Base-by-base conservation (phyloP, 2,797 vertebrate genomes). In the Pseudomugil tenellus region DNA sequence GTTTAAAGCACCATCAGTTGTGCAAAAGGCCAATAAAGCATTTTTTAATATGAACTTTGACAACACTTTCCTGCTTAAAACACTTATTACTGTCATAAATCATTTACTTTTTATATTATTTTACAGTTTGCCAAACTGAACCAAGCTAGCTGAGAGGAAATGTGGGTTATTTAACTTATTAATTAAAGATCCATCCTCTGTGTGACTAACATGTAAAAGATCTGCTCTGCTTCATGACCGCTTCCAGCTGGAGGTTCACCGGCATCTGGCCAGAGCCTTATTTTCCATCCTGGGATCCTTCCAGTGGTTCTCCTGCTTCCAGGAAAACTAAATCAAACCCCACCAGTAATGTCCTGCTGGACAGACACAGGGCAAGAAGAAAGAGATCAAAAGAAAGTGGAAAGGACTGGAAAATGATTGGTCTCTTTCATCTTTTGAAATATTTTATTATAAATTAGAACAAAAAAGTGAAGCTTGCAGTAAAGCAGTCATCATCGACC, bases 381-480 rank as follows among this genome's bases (percentile, higher is more conserved):
- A 55, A 43, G 53, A 65, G 5, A 49, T 21, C 10, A 21, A 52
- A 13, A 56, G 25, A 64, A 41, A 31, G 12, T 25, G 16, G 37
- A 13, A 11, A 13, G 35, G 14, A 52, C 58, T 9, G 28, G 17
- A 59, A 35, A 52, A 48, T 13, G 6, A 21, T 29, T 3, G 1
- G 31, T 26, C 48, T 23, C 6, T 9, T 61, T 63, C 19, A 56
- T 67, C 46, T 60, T 82, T 78, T 58, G 0, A 58, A 74, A 74
- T 1, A 8, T 71, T 92, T 90, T 90, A 90, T 89, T 91, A 86
- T 85, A 89, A 91, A 92, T 91, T 85, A 87, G 74, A 72, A 66
- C 11, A 62, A 65, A 67, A 9, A 61, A 34, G 2, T 11, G 3
- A 62, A 64, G 57, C 52, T 63, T 59, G 26, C 49, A 43, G 28